Base-by-base conservation (phyloP, 2,888 invertebrate genomes). In the Andrena camellia region DNA sequence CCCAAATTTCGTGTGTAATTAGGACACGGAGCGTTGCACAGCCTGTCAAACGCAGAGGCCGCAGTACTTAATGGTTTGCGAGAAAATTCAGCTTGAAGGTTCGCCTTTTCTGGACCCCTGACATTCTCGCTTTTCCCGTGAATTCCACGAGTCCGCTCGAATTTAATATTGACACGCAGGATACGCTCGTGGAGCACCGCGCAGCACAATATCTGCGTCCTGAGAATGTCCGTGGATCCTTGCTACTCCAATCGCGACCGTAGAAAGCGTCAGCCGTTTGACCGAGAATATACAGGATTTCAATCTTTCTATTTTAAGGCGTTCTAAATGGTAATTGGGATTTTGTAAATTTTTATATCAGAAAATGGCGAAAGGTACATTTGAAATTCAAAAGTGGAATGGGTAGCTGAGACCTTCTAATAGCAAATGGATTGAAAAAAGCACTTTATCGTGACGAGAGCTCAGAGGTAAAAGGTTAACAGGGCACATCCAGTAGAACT, bases 151-250 rank as follows among this genome's bases (percentile, higher is more conserved):
- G 6, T n/a, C 42, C 59, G 66, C 26, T 68, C 62, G 78, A 78
- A 78, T 78, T 78, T 78, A 77, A 78, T 78, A 78, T 78, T 54
- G 68, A 59, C 78, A 78, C 66, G 66, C 63, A 57, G 66, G 6
- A 62, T 42, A 68, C 31, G 42, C 54, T 17, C 42, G 0, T 5
- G 42, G 17, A 42, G 4, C 17, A 17, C 4, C 42, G 42, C 42
- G 42, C 42, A 42, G 42, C 42, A 42, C 3, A 42, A 42, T 33
- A 33, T 57, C 59, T 20, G 17, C 64, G 57, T 10, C 26, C 7
- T 2, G 13, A 57, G 69, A 50, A 64, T 64, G 35, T 57, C 33
- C 23, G 48, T 17, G 67, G 8, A 23, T 60, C 60, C 20, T 10
- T 76, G 64, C 66, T 20, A 59, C 35, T 66, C 60, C 66, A 50